These are phyloP conservation scores for Atrichornis clamosus DNA, from an alignment of 2,113 vertebrate species.

Conservation along the genomic window DNA sequence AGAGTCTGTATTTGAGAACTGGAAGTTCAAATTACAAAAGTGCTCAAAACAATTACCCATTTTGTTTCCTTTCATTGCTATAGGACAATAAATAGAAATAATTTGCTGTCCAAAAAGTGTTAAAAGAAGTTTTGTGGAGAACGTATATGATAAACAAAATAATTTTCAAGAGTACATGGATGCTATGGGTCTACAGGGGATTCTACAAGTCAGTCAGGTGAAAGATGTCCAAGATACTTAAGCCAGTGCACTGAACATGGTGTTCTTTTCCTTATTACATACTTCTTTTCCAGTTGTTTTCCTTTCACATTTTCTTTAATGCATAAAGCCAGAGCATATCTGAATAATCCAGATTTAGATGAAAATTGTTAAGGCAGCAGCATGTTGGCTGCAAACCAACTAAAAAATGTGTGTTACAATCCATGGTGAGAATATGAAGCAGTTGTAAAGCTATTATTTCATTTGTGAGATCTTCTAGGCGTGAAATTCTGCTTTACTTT, in stretches of 20 bases:
- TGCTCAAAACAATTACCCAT: background rate
- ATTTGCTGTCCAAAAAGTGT: background rate
- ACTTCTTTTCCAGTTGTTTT: background rate
- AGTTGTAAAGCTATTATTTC: slow-evolving; percentile 24
- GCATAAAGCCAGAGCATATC: background rate
- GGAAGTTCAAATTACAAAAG: background rate
- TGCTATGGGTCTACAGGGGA: background rate
- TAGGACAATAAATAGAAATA: background rate
- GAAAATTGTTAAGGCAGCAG: slow-evolving; percentile 35
- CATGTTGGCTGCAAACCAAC: slow-evolving; percentile 20
- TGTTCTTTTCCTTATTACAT: background rate
- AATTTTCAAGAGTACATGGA: background rate
- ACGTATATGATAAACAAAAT: background rate
- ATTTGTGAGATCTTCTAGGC: background rate
- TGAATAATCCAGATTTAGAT: slow-evolving; percentile 16
- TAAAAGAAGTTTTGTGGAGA: background rate
- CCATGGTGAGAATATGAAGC: slow-evolving; percentile 19
- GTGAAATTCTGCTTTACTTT: slow-evolving; percentile 37
- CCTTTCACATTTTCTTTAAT: background rate
- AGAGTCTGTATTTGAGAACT: background rate
- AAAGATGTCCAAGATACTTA: background rate
- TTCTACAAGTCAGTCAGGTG: background rate
- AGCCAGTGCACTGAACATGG: background rate
- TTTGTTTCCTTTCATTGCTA: background rate
- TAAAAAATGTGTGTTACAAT: background rate